Conservation (phyloP, 1,140 invertebrate species). For the Cotesia typhae region DNA sequence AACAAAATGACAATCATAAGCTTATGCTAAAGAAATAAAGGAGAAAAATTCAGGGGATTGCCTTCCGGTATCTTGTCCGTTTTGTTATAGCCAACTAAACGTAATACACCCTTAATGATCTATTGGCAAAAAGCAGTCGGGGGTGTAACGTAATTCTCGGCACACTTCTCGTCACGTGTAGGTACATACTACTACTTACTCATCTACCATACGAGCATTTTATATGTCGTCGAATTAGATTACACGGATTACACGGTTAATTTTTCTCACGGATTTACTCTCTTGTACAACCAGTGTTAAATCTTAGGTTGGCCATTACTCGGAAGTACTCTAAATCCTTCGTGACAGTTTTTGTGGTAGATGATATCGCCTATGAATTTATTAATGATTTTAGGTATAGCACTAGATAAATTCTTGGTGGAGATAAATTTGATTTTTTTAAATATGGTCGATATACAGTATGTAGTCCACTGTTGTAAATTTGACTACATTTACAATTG, state of each 20-base stretch:
- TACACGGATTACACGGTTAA: slow-evolving; percentile 56
- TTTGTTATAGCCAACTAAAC: no score
- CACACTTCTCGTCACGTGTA: slow-evolving; percentile 60
- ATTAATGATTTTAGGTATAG: no score
- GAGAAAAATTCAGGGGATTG: slow-evolving; percentile 28
- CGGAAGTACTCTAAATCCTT: no score
- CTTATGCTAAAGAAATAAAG: background rate
- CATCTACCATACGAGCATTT: slow-evolving; percentile 20
- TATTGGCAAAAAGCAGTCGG: slow-evolving; percentile 52
- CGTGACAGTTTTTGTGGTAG: no score
- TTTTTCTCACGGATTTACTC: slow-evolving; percentile 46
- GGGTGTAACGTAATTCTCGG: slow-evolving; percentile 55
- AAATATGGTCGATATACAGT: no score
- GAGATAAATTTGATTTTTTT: no score
- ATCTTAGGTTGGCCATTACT: background rate
- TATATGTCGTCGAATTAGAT: slow-evolving; percentile 49
- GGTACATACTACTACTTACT: background rate
- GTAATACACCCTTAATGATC: slow-evolving; percentile 62
- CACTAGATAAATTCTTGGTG: no score
- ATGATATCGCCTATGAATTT: no score
- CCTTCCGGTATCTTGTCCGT: slow-evolving; percentile 52
- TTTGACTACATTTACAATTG: no score
- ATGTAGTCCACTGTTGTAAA: no score
- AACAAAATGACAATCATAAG: slow-evolving; percentile 20
- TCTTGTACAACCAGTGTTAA: background rate